phyloP scores from a whole-genome alignment of 2,113 vertebrate genomes.

The Ursus arctos region DNA sequence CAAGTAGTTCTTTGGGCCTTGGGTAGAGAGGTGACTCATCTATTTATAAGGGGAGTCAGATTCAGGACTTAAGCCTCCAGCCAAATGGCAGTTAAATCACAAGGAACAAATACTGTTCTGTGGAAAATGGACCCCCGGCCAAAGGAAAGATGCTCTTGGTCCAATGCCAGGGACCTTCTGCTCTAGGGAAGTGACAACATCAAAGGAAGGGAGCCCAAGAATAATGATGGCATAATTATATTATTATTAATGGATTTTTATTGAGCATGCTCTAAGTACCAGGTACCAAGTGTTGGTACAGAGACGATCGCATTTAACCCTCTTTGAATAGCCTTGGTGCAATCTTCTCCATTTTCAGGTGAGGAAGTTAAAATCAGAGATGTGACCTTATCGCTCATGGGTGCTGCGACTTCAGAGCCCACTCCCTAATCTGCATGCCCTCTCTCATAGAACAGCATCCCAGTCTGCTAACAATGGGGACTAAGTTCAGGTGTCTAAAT shows the following conservation, averaged over 20 bases:
- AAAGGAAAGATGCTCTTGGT: neutral
- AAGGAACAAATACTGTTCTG: neutral
- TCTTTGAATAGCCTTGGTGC: neutral
- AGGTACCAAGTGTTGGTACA: neutral
- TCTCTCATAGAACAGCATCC: neutral
- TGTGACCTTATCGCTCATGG: accelerated
- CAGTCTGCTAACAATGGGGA: neutral
- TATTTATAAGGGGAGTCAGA: neutral
- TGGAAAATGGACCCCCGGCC: neutral
- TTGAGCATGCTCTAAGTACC: neutral
- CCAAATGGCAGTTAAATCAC: neutral
- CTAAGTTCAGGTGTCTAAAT: neutral
- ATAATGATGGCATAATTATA: neutral
- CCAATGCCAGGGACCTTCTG: neutral
- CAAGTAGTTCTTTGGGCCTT: neutral
- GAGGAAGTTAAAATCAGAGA: neutral
- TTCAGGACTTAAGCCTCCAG: neutral
- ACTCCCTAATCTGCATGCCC: neutral
- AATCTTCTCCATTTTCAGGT: neutral
- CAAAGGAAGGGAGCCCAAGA: neutral
- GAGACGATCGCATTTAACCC: neutral
- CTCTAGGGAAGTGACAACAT: neutral
- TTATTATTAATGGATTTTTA: neutral
- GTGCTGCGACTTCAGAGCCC: accelerated
- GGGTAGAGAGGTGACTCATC: neutral